Evolutionary conservation across 2,797 vertebrate genomes (phyloP), one percentile per base, ranked within the genome.

Genomic region (Myotis pilosus): DNA sequence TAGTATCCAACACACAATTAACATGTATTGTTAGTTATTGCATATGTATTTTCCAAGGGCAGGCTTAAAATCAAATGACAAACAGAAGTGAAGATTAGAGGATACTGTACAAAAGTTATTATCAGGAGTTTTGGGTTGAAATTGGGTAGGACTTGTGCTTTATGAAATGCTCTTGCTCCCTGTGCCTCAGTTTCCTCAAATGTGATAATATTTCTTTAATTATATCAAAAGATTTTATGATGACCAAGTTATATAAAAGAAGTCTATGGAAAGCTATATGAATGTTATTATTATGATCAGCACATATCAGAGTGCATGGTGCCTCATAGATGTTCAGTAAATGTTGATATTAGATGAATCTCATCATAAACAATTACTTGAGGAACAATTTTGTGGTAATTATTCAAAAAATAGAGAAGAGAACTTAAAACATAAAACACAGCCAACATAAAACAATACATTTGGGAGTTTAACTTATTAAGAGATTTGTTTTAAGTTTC

Each of bases 401-500:
- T 91, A 20, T 68, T 91, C 30, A 55, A 44, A 74, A 91, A 84
- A 62, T 38, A 19, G 38, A 71, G 30, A 23, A 82, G 51, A 74
- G 17, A 94, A 86, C 80, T 91, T n/a, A 30, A 62, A 62, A 62
- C 60, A 62, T 28, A 60, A 60, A 60, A 51, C 23, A 47, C 8
- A 83, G 36, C 2, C 51, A 68, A 57, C 3, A 68, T 41, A 88
- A 53, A 88, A 72, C 25, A 82, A 36, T 68, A 25, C 23, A 55
- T 16, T 44, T 72, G 23, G 57, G 12, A 19, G n/a, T 38, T 51
- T 93, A 69, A 87, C 19, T 81, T 85, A 87, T 74, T 87, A 57
- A 74, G n/a, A 60, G 13, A 53, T 49, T 87, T 71, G 11, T 74
- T 91, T 79, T 60, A 84, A 88, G 85, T 87, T 93, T 92, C 25